phyloP scores from a whole-genome alignment of 2,888 invertebrate species.

The Emmelina monodactyla region DNA sequence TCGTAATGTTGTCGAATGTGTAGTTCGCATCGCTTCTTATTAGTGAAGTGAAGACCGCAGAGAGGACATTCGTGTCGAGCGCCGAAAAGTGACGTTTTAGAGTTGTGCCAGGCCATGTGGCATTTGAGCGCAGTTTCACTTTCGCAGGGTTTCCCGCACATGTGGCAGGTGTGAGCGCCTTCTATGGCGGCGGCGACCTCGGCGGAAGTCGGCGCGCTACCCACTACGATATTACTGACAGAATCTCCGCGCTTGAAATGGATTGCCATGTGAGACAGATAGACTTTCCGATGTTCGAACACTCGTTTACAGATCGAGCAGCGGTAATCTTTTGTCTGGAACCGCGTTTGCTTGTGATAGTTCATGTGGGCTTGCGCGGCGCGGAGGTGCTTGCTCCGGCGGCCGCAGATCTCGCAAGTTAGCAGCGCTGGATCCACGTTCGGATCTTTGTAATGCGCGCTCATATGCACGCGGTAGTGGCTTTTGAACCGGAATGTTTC shows the following conservation, averaged over 20 bases:
- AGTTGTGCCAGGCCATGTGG: constrained; percentile 51
- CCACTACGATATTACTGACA: constrained; percentile 39
- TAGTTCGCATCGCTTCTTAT: constrained; percentile 48
- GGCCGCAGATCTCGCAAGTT: constrained; percentile 49
- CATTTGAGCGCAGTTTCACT: constrained; percentile 48
- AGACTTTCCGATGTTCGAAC: constrained; percentile 49
- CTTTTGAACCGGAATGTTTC: constrained; percentile 52
- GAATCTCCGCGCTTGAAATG: constrained; percentile 55
- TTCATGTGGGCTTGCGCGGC: constrained; percentile 55
- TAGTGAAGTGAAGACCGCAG: constrained; percentile 53
- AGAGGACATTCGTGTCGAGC: constrained; percentile 52
- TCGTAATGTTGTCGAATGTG: constrained; percentile 59
- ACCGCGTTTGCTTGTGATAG: constrained; percentile 57
- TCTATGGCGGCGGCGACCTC: constrained; percentile 25
- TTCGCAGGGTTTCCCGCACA: constrained; percentile 54
- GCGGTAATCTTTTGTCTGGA: constrained; percentile 54
- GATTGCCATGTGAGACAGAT: constrained; percentile 55
- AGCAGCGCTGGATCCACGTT: constrained; percentile 44
- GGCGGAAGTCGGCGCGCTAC: constrained; percentile 23
- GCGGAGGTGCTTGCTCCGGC: constrained; percentile 51
- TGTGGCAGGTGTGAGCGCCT: constrained; percentile 43
- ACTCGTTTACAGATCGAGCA: constrained; percentile 55
- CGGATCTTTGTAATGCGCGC: constrained; percentile 44
- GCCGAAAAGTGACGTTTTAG: constrained; percentile 45
- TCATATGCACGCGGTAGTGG: constrained; percentile 56